phyloP scores from a whole-genome alignment of 2,888 invertebrate species.

The Strigamia crassipes region DNA sequence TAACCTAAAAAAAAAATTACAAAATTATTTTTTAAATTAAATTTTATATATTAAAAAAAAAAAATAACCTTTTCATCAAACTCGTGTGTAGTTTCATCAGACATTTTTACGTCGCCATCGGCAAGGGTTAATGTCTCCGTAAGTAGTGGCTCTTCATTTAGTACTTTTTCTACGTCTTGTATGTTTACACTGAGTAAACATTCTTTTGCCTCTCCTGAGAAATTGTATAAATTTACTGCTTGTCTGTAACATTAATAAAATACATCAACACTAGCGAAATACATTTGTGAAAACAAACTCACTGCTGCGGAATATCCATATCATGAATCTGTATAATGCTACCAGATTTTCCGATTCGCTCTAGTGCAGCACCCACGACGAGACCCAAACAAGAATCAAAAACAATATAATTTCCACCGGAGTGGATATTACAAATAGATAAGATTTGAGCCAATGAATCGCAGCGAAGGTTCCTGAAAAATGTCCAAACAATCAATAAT shows the following conservation, averaged over 20 bases:
- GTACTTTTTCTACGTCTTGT: conserved; percentile 63
- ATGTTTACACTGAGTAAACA: conserved; percentile 77
- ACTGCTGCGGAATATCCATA: conserved; percentile 76
- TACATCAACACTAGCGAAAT: conserved; percentile 38
- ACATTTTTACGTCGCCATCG: conserved; percentile 49
- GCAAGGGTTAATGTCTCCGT: neutral
- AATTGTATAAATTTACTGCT: conserved; percentile 79
- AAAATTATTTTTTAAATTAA: too few species aligned
- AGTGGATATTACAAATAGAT: conserved; percentile 77
- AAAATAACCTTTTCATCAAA: neutral
- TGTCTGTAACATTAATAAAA: conserved; percentile 59
- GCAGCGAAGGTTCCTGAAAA: conserved; percentile 70
- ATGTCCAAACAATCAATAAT: neutral
- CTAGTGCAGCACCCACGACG: conserved; percentile 78
- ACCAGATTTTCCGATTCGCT: conserved; percentile 69
- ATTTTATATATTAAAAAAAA: neutral
- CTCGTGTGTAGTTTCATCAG: conserved; percentile 46
- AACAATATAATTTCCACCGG: conserved; percentile 73
- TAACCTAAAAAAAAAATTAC: too few species aligned
- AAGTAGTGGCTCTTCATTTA: neutral
- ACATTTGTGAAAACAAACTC: conserved; percentile 33
- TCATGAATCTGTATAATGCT: conserved; percentile 76
- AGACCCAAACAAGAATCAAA: conserved; percentile 89
- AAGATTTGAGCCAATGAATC: conserved; percentile 90
- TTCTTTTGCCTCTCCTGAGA: conserved; percentile 70